Conservation (phyloP, 2,888 invertebrate species). For the Amphipyra berbera region DNA sequence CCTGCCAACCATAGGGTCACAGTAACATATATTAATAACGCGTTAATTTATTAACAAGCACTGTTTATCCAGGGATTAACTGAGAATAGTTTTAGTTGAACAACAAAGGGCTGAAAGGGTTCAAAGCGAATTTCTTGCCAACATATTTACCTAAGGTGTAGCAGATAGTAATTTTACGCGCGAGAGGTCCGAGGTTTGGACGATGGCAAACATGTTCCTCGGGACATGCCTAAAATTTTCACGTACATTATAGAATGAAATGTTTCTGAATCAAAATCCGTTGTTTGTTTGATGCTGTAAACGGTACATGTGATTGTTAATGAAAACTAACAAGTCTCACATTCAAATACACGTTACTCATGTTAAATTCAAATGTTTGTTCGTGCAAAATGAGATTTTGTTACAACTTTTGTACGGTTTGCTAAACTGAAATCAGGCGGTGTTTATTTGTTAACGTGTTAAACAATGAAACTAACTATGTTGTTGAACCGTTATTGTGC, state of each 20-base stretch:
- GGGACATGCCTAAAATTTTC: slow-evolving; percentile 79
- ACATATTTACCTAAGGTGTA: slow-evolving; percentile 89
- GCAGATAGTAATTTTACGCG: slow-evolving; percentile 90
- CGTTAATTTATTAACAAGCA: slow-evolving; percentile 89
- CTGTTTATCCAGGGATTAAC: slow-evolving; percentile 89
- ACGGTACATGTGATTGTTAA: slow-evolving; percentile 69
- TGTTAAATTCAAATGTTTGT: slow-evolving; percentile 61
- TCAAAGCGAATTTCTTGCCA: slow-evolving; percentile 90
- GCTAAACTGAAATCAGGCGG: slow-evolving; percentile 56
- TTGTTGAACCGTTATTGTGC: slow-evolving; percentile 26
- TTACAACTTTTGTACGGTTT: slow-evolving; percentile 60
- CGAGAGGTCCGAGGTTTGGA: slow-evolving; percentile 84
- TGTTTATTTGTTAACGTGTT: slow-evolving; percentile 53
- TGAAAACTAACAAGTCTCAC: slow-evolving; percentile 67
- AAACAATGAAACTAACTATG: slow-evolving; percentile 48
- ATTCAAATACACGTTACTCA: slow-evolving; percentile 64
- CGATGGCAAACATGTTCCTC: slow-evolving; percentile 73
- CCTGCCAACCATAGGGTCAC: slow-evolving; percentile 85
- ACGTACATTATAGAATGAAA: slow-evolving; percentile 70
- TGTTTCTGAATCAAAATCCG: slow-evolving; percentile 75
- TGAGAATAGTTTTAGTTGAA: slow-evolving; percentile 90
- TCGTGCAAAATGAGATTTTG: slow-evolving; percentile 60
- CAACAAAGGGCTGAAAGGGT: slow-evolving; percentile 89
- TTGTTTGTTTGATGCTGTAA: slow-evolving; percentile 75
- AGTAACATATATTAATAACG: slow-evolving; percentile 89